A percentile compares a stretch with the other conserved stretches of the same genome.
phyloP scores from a whole-genome alignment of 2,888 invertebrate species.

The Iphiclides podalirius region DNA sequence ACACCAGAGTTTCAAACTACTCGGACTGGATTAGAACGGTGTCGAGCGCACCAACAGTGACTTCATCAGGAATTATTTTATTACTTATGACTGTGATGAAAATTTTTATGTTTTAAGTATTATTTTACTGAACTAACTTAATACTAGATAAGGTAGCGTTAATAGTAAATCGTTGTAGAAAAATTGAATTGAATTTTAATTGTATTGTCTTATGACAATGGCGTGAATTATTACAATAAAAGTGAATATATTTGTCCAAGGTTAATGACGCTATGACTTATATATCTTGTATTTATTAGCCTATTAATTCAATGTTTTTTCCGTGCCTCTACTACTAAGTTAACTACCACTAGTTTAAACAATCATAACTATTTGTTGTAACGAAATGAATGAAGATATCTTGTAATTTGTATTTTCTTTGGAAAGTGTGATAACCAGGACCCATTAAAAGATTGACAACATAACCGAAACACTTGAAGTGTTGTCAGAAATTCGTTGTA shows the following conservation, averaged over 20 bases:
- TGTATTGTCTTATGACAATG: background rate
- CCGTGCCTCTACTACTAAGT: too few relatives aligned
- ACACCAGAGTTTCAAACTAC: conserved; percentile 50
- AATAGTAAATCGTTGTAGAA: background rate
- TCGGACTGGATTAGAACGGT: conserved; percentile 44
- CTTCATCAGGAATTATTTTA: conserved; percentile 35
- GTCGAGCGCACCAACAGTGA: conserved; percentile 39
- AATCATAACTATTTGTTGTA: too few relatives aligned
- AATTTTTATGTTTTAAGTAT: conserved; percentile 3
- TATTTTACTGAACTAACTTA: background rate
- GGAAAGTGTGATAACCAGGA: too few relatives aligned
- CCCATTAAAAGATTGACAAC: too few relatives aligned
- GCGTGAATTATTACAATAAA: background rate
- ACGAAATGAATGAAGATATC: too few relatives aligned
- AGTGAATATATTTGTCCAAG: background rate
- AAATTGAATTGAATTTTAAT: background rate
- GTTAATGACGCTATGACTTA: too few relatives aligned
- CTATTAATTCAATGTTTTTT: too few relatives aligned
- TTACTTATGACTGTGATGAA: conserved; percentile 3
- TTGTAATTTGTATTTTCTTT: too few relatives aligned
- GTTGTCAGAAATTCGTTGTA: too few relatives aligned
- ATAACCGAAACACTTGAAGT: too few relatives aligned
- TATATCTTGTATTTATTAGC: too few relatives aligned
- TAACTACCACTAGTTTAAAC: too few relatives aligned
- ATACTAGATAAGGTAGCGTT: background rate